Evolutionary conservation across 1,140 invertebrate species (phyloP).

Genomic region (Nymphalis io): DNA sequence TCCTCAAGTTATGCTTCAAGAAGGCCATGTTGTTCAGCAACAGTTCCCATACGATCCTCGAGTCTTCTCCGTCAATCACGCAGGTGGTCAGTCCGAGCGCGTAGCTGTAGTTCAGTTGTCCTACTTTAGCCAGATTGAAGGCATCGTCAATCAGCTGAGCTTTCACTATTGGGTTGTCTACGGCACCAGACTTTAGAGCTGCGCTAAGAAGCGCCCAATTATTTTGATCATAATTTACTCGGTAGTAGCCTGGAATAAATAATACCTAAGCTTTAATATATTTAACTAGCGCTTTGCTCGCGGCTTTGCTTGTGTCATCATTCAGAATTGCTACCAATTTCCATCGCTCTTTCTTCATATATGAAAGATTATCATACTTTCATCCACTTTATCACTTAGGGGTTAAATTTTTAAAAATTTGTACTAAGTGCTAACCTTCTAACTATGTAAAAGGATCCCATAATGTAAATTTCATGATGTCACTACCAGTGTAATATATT

Average conservation of each 20-base stretch:
- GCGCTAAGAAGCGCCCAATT: constrained; percentile 85
- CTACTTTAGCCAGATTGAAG: constrained; percentile 86
- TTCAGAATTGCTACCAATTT: too few species aligned
- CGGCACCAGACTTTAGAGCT: constrained; percentile 71
- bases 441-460: too few species aligned
- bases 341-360: too few species aligned
- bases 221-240: constrained; percentile 87
- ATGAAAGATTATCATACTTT: too few species aligned
- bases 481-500: too few species aligned
- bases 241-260: constrained; percentile 82
- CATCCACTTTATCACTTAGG: too few species aligned
- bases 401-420: too few species aligned
- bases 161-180: constrained; percentile 82
- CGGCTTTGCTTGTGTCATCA: too few species aligned
- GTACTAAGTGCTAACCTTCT: too few species aligned
- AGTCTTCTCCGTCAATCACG: constrained; percentile 81
- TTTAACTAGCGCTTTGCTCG: too few species aligned
- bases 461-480: too few species aligned
- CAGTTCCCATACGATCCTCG: constrained; percentile 83
- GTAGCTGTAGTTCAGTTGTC: constrained; percentile 80
- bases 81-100: constrained; percentile 84
- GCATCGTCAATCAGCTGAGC: constrained; percentile 92
- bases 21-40: constrained; percentile 78
- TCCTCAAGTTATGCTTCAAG: constrained; percentile 66
- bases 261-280: neutral